These are phyloP conservation scores for Hyaena hyaena DNA, from an alignment of 2,113 vertebrate genomes.

Conservation along the genomic window DNA sequence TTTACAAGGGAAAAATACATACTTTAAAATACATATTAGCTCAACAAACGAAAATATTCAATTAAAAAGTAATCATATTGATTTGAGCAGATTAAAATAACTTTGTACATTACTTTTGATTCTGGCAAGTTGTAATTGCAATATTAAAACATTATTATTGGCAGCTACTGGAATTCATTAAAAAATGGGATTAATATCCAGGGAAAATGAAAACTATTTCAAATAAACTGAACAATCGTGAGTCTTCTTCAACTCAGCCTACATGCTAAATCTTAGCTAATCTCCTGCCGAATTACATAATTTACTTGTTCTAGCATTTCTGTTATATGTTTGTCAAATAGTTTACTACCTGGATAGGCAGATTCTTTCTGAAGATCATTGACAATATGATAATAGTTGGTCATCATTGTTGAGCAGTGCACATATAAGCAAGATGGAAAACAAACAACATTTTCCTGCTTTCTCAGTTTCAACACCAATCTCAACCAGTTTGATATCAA, in stretches of 20 bases:
- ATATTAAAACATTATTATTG: background rate
- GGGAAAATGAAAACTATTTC: background rate
- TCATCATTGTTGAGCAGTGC: background rate
- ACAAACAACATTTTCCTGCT: background rate
- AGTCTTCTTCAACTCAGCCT: background rate
- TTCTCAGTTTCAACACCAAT: background rate
- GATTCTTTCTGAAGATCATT: background rate
- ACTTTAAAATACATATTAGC: slow-evolving; percentile 31
- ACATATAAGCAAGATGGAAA: background rate
- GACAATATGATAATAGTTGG: background rate
- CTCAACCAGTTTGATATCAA: background rate
- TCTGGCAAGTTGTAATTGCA: background rate
- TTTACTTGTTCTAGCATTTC: background rate
- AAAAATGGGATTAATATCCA: background rate
- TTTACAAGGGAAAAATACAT: slow-evolving; percentile 64
- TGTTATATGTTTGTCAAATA: background rate
- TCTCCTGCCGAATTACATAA: background rate
- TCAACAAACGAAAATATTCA: slow-evolving; percentile 47
- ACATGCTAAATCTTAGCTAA: background rate
- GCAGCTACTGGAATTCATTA: background rate
- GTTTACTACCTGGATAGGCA: background rate
- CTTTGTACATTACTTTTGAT: background rate
- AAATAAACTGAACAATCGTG: background rate
- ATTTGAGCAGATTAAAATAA: slow-evolving; percentile 46
- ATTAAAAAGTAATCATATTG: background rate